A percentile compares a stretch with the other conserved stretches of the same genome.
phyloP scores from a whole-genome alignment of 2,113 vertebrate species.

The Clarias macrocephalus region DNA sequence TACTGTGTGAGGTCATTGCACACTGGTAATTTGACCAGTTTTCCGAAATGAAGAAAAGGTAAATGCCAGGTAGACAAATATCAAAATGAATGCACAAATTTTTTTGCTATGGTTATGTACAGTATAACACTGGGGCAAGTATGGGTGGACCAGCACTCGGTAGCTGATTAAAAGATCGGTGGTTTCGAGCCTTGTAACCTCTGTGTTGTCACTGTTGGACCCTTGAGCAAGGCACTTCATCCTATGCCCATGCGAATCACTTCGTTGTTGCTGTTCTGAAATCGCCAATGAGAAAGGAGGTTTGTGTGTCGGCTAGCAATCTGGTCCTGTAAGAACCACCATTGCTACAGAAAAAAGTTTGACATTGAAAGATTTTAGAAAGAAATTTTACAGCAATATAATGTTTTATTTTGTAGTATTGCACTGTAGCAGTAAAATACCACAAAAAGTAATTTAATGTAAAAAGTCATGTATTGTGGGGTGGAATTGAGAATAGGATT shows the following conservation, averaged over 20 bases:
- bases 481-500: not conserved
- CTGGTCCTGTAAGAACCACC: too few relatives aligned
- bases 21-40: not conserved
- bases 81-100: not conserved
- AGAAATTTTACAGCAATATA: not conserved
- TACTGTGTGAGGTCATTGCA: slow-evolving; percentile 1
- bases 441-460: not conserved
- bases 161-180: too few relatives aligned
- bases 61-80: not conserved
- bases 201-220: too few relatives aligned
- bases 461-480: not conserved
- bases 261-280: too few relatives aligned
- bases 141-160: too few relatives aligned
- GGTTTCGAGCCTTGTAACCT: too few relatives aligned
- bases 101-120: not conserved
- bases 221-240: too few relatives aligned
- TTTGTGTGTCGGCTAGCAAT: too few relatives aligned
- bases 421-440: not conserved
- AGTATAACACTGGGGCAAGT: not conserved
- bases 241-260: too few relatives aligned
- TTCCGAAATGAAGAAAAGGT: not conserved
- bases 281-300: too few relatives aligned
- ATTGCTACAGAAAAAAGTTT: too few relatives aligned
- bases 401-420: not conserved
- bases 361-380: not conserved